A percentile compares a stretch with the other conserved stretches of the same genome.
phyloP scores from a whole-genome alignment of 2,888 invertebrate genomes.

The Oeneis ivallda region DNA sequence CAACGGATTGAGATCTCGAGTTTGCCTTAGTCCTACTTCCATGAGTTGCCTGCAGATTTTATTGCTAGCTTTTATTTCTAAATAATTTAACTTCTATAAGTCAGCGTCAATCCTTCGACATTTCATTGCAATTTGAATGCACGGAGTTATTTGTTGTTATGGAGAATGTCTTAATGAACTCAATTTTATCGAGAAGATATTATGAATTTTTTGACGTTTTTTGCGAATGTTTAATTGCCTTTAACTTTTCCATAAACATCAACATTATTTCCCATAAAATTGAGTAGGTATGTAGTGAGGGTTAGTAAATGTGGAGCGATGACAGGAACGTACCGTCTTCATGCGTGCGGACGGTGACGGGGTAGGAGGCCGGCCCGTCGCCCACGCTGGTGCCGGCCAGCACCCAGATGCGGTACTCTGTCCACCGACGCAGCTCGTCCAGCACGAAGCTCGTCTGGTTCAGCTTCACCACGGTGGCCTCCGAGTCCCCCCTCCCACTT shows the following conservation, averaged over 20 bases:
- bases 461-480: constrained; percentile 90
- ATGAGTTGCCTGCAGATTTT: not conserved
- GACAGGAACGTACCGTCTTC: constrained; percentile 96
- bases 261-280: constrained; percentile 30
- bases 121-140: constrained; percentile 14
- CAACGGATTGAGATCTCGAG: constrained; percentile 25
- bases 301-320: constrained; percentile 1
- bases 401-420: constrained; percentile 98
- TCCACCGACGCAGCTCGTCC: constrained; percentile 96
- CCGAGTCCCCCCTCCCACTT: constrained; percentile 91
- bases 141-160: not conserved
- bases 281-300: constrained; percentile 17
- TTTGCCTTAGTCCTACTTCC: too few relatives aligned
- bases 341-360: constrained; percentile 95
- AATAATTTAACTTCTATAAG: not conserved
- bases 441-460: constrained; percentile 90
- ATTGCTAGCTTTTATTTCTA: not conserved
- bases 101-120: constrained; percentile 24
- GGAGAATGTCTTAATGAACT: not conserved
- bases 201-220: not conserved
- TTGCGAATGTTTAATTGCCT: not conserved
- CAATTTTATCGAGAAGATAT: constrained; percentile 8
- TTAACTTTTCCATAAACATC: not conserved
- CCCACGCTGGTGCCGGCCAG: constrained; percentile 97
- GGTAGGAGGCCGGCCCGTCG: constrained; percentile 96